phyloP scores from a whole-genome alignment of 2,797 vertebrate genomes.

The Loriculus beryllinus region DNA sequence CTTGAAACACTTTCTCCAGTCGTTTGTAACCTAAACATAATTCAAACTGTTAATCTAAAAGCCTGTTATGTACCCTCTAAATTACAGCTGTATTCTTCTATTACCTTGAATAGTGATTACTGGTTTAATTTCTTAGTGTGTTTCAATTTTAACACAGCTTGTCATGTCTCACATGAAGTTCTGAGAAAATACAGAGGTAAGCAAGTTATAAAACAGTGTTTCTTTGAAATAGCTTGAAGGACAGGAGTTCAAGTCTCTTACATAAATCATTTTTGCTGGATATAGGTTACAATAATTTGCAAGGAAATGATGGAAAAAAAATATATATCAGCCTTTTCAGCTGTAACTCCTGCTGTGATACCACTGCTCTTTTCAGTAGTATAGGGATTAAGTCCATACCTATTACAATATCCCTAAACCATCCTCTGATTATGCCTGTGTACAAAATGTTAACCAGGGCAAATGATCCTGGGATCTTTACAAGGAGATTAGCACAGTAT shows the following conservation, averaged over 20 bases:
- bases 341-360: not conserved
- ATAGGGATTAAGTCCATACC: not conserved
- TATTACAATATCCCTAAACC: not conserved
- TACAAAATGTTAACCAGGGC: not conserved
- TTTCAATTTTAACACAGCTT: not conserved
- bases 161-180: not conserved
- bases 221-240: not conserved
- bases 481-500: not conserved
- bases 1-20: not conserved
- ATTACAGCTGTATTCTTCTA: not conserved
- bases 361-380: not conserved
- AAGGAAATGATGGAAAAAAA: not conserved
- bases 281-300: not conserved
- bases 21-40: not conserved
- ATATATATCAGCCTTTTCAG: not conserved
- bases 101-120: not conserved
- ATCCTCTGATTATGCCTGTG: not conserved
- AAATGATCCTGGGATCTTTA: not conserved
- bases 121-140: not conserved
- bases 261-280: not conserved
- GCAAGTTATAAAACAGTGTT: not conserved
- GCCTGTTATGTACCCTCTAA: not conserved
- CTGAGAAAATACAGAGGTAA: not conserved
- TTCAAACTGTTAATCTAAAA: not conserved
- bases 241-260: not conserved